These are phyloP conservation scores for Sphecodes monilicornis DNA, from an alignment of 2,888 invertebrate genomes.

Conservation along the genomic window DNA sequence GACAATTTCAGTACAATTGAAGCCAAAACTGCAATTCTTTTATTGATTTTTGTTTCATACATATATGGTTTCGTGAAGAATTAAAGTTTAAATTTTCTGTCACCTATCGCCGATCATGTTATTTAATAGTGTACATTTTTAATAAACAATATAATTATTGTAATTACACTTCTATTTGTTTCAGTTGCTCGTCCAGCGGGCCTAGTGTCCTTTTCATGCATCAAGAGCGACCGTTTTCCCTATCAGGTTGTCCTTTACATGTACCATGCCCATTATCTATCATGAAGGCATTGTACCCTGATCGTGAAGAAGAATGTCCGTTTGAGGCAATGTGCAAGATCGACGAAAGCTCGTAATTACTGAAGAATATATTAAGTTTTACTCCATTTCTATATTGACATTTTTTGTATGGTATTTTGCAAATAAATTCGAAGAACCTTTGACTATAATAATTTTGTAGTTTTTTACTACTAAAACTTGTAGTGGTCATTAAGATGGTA, in stretches of 20 bases:
- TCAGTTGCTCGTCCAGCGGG: slow-evolving; percentile 85
- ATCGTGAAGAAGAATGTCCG: slow-evolving; percentile 88
- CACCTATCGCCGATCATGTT: no score
- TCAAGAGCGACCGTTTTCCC: slow-evolving; percentile 89
- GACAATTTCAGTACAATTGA: neutral
- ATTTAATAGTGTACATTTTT: no score
- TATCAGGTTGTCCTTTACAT: slow-evolving; percentile 88
- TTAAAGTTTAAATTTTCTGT: no score
- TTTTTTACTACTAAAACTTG: neutral
- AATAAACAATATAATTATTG: neutral
- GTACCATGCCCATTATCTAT: slow-evolving; percentile 88
- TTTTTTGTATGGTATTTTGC: neutral
- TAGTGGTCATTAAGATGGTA: neutral
- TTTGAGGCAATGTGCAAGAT: slow-evolving; percentile 88
- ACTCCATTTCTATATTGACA: neutral
- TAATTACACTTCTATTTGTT: neutral
- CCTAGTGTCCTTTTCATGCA: slow-evolving; percentile 88
- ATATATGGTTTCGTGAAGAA: no score
- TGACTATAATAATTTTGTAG: neutral
- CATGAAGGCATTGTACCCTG: slow-evolving; percentile 86
- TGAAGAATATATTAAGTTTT: neutral
- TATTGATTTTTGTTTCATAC: no score
- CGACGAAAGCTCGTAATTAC: neutral
- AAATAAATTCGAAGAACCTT: neutral
- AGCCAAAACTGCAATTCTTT: no score